Percentiles rank a stretch among this genome's conserved stretches.
Evolutionary conservation across 2,797 vertebrate species (phyloP).

Genomic region (Okamejei kenojei): DNA sequence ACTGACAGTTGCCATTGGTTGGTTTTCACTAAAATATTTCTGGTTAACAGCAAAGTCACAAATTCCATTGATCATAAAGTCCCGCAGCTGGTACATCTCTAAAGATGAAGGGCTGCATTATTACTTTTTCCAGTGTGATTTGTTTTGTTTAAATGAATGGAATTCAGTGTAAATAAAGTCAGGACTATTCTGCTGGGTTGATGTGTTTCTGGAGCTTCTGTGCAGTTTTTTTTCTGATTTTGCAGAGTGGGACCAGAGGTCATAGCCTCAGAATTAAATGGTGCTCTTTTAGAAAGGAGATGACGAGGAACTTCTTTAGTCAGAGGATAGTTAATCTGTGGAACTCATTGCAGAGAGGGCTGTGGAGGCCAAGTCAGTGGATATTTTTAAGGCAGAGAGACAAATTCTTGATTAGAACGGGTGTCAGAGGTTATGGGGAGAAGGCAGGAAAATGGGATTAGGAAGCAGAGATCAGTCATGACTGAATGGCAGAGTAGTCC

Average conservation of each 20-base stretch:
- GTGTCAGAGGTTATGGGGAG: too few relatives aligned
- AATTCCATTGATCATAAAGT: not conserved
- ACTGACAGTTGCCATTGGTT: not conserved
- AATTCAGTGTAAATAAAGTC: not conserved
- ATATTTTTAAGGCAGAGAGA: too few relatives aligned
- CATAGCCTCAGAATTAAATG: too few relatives aligned
- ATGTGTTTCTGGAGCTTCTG: not conserved
- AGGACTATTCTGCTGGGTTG: not conserved
- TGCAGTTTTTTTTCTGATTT: not conserved
- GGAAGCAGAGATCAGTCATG: too few relatives aligned
- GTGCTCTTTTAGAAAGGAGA: too few relatives aligned
- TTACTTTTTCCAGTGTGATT: not conserved
- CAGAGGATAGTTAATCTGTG: too few relatives aligned
- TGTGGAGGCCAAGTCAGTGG: too few relatives aligned
- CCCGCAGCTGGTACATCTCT: not conserved
- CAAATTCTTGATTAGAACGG: too few relatives aligned
- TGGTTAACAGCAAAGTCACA: slow-evolving; percentile 9
- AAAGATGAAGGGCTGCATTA: not conserved
- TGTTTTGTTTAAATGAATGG: not conserved
- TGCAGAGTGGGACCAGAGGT: not conserved
- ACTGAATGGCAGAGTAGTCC: too few relatives aligned
- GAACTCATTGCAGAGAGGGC: too few relatives aligned
- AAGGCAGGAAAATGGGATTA: too few relatives aligned
- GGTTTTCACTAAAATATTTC: slow-evolving; percentile 2
- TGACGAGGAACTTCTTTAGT: too few relatives aligned